Percentiles rank a stretch among this genome's conserved stretches.
Evolutionary conservation across 2,113 vertebrate species (phyloP).

Genomic region (Pterocles burchelli): DNA sequence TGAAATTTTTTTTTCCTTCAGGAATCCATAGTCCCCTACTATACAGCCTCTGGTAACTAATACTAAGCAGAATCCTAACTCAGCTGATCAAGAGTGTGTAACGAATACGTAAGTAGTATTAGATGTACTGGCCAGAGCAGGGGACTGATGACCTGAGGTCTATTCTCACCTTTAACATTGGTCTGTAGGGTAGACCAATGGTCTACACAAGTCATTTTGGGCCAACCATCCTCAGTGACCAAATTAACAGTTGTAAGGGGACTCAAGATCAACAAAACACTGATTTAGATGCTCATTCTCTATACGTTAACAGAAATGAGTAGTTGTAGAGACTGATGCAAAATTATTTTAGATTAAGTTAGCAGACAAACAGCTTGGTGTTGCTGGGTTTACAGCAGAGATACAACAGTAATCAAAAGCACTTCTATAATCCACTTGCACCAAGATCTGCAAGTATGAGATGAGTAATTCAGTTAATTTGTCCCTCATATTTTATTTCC

Average conservation of each 20-base stretch:
- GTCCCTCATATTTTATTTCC: neutral
- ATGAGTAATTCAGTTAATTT: neutral
- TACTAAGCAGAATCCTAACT: neutral
- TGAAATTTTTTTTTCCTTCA: neutral
- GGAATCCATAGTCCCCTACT: neutral
- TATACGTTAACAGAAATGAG: neutral
- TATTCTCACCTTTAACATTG: neutral
- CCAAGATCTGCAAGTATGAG: neutral
- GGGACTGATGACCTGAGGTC: neutral
- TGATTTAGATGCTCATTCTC: neutral
- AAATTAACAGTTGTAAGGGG: neutral
- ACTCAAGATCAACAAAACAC: neutral
- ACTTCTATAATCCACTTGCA: neutral
- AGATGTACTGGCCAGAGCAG: neutral
- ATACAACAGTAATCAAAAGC: neutral
- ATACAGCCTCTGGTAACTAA: neutral
- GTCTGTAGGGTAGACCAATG: neutral
- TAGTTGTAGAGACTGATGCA: neutral
- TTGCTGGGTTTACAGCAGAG: neutral
- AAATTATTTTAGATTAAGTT: neutral
- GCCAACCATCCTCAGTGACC: neutral
- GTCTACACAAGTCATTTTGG: neutral
- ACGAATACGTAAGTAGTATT: accelerated
- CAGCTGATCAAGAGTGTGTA: neutral
- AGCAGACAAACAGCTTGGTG: neutral